Percentiles rank a stretch among this genome's conserved stretches.
Conservation (phyloP, 23 tunicate species). For the Trididemnum clinides region DNA sequence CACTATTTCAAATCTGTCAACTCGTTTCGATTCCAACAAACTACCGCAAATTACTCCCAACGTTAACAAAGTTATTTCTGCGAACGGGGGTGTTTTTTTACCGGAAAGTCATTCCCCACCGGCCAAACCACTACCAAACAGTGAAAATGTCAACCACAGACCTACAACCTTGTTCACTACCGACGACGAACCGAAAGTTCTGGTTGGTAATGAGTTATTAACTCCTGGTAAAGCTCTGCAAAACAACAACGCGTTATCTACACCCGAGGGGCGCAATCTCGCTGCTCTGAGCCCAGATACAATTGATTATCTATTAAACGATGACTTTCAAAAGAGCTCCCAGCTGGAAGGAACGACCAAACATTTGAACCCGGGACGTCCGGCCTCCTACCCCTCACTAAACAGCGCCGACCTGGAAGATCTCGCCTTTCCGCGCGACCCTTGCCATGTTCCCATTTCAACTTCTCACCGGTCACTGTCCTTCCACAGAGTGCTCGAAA, state of each 20-base stretch:
- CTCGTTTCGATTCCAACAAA: no score
- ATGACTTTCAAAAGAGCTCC: slow-evolving; percentile 20
- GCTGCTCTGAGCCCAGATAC: slow-evolving; percentile 83
- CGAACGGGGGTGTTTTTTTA: slow-evolving; percentile 38
- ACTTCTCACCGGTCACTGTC: slow-evolving; percentile 2
- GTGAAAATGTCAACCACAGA: neutral
- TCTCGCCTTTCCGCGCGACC: neutral
- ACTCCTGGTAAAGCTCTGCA: slow-evolving; percentile 50
- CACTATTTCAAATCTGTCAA: no score
- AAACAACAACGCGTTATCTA: slow-evolving; percentile 7
- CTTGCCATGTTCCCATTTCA: neutral
- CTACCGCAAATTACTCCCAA: no score
- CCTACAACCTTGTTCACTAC: neutral
- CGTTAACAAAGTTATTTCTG: slow-evolving; percentile 13
- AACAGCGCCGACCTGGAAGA: neutral
- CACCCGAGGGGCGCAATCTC: slow-evolving; percentile 55
- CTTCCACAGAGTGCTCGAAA: neutral
- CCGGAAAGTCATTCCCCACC: slow-evolving; percentile 4
- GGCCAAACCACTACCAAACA: neutral
- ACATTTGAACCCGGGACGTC: neutral
- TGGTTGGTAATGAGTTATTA: slow-evolving; percentile 27
- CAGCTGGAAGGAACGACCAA: neutral
- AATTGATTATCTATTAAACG: slow-evolving; percentile 65
- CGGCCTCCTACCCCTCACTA: slow-evolving; percentile 18
- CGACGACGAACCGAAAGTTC: slow-evolving; percentile 9